Evolutionary conservation across 2,888 invertebrate species (phyloP), one percentile per base, ranked within the genome.

Genomic region (Phalangium opilio): DNA sequence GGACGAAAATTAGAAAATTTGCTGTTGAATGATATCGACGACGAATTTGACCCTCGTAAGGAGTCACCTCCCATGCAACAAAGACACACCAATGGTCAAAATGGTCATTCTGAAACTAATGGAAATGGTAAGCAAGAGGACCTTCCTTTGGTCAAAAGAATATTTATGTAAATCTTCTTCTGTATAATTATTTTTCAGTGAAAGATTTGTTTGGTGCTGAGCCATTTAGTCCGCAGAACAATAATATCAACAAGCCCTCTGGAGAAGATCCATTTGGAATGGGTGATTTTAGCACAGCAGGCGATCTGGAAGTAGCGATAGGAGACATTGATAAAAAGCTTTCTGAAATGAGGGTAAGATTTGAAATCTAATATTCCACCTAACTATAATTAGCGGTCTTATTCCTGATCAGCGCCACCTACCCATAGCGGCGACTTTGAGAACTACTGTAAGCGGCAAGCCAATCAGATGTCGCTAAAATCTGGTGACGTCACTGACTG

Each of bases 141-240:
- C n/a, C n/a, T n/a, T n/a, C n/a, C n/a, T n/a, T n/a, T n/a, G n/a
- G n/a, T n/a, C n/a, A n/a, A 14, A 14, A 12, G 15, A 14, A 14
- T 11, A 34, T 11, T 12, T 34, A 11, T 11, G 12, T 34, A 34
- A 34, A 34, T 34, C 34, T 10, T 34, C 12, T 11, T 12, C 12
- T 34, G 34, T 34, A 34, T 34, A 34, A 34, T 34, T 34, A 34
- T 34, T 20, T 47, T 47, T 32, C 47, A 38, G 50, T 33, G 15
- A 79, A 76, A 61, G 85, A 86, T 68, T 68, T 84, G 17, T 86
- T 86, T 67, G 85, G 84, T 20, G 81, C 81, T 20, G 73, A 80
- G 45, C 83, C 84, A 1, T 85, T 85, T 64, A 58, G 58, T 44
- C 59, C 59, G 54, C 39, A 27, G 35, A 34, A 10, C n/a, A 27